Evolutionary conservation across 2,113 vertebrate species (phyloP).

Genomic region (Callocephalon fimbriatum): DNA sequence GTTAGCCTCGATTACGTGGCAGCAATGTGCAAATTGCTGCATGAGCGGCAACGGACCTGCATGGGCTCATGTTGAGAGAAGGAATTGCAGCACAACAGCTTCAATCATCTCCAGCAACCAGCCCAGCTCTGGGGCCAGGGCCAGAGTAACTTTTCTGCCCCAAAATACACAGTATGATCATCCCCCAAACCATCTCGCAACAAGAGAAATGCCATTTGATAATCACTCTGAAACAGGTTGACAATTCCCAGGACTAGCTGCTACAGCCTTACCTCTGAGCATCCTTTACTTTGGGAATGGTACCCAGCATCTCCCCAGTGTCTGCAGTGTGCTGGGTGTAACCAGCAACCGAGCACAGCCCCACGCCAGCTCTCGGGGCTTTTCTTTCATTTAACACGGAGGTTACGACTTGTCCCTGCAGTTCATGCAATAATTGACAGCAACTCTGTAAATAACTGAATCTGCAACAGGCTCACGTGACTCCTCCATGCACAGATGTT

Average conservation of each 20-base stretch:
- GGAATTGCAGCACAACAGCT: background rate
- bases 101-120: background rate
- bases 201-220: background rate
- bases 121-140: background rate
- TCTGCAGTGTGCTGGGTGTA: background rate
- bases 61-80: fast-evolving
- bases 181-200: background rate
- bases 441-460: background rate
- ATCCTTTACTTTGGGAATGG: background rate
- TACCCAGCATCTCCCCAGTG: background rate
- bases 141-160: background rate
- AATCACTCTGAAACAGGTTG: background rate
- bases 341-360: fast-evolving
- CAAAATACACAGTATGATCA: fast-evolving
- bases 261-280: background rate
- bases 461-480: background rate
- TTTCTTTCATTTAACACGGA: background rate
- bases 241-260: fast-evolving
- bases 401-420: background rate
- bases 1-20: fast-evolving
- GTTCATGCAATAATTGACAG: background rate
- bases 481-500: background rate
- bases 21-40: fast-evolving
- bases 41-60: fast-evolving
- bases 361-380: background rate